Evolutionary conservation across 2,888 invertebrate genomes (phyloP).

Genomic region (Caenorhabditis sp.): DNA sequence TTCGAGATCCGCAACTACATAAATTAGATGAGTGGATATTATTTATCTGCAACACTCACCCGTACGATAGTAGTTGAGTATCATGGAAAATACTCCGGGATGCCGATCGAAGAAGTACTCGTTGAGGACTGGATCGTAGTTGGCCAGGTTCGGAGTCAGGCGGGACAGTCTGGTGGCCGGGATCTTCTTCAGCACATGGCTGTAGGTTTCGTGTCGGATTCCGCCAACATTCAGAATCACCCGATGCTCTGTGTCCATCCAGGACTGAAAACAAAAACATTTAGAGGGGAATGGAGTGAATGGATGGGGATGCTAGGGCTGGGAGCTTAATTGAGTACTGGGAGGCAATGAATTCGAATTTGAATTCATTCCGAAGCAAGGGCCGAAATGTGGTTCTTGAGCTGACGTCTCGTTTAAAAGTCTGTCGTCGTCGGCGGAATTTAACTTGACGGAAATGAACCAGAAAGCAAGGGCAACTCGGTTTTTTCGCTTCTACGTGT

Average conservation of each 20-base stretch:
- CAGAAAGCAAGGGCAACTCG: constrained; percentile 12
- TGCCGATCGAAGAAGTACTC: constrained; percentile 99
- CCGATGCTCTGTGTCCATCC: constrained; percentile 91
- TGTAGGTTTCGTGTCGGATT: constrained; percentile 88
- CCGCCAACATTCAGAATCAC: constrained; percentile 95
- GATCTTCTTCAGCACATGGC: constrained; percentile 90
- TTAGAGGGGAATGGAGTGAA: not conserved
- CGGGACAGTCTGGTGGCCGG: constrained; percentile 90
- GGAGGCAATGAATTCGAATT: not conserved
- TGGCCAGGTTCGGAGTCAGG: constrained; percentile 94
- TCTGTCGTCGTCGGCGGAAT: not conserved
- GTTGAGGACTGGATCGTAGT: constrained; percentile 98
- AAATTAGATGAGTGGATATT: no score
- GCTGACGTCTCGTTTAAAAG: constrained; percentile 2
- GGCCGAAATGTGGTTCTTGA: constrained; percentile 13
- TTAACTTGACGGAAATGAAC: constrained; percentile 17
- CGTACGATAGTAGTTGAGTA: constrained; percentile 92
- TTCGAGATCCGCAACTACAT: no score
- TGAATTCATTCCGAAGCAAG: not conserved
- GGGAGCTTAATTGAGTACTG: not conserved
- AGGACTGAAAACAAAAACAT: constrained; percentile 71
- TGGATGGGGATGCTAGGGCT: not conserved
- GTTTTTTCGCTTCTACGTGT: constrained; percentile 10
- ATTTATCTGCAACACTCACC: constrained; percentile 67
- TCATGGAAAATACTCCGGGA: constrained; percentile 93